Conservation (phyloP, 2,113 vertebrate genomes). For the Nicator chloris region DNA sequence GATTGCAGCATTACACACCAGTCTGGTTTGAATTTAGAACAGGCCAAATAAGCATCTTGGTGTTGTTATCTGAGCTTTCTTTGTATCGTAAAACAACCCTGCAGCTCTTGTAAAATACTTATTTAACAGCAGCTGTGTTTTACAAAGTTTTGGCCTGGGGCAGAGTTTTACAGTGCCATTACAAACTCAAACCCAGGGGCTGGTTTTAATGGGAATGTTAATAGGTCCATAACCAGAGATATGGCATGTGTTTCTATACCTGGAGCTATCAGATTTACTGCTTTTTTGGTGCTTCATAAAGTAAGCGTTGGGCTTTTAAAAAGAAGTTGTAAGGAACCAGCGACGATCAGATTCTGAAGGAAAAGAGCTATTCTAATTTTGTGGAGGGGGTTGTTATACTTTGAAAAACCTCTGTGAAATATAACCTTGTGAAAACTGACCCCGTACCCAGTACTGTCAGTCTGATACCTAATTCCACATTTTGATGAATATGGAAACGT, state of each 20-base stretch:
- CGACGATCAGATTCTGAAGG: neutral
- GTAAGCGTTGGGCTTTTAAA: neutral
- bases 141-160: neutral
- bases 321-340: neutral
- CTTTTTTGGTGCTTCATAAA: neutral
- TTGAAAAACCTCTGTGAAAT: neutral
- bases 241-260: neutral
- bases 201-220: neutral
- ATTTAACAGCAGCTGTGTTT: neutral
- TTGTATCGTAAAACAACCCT: neutral
- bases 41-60: neutral
- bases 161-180: neutral
- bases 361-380: neutral
- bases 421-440: neutral
- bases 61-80: neutral
- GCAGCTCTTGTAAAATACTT: neutral
- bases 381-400: neutral
- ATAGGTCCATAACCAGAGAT: neutral
- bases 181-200: neutral
- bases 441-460: rapidly evolving
- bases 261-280: neutral
- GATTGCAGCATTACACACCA: neutral
- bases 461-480: neutral
- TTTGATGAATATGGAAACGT: neutral
- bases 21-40: neutral